Evolutionary conservation across 2,888 invertebrate species (phyloP), one percentile per base, ranked within the genome.

Genomic region (Teleogryllus oceanicus): DNA sequence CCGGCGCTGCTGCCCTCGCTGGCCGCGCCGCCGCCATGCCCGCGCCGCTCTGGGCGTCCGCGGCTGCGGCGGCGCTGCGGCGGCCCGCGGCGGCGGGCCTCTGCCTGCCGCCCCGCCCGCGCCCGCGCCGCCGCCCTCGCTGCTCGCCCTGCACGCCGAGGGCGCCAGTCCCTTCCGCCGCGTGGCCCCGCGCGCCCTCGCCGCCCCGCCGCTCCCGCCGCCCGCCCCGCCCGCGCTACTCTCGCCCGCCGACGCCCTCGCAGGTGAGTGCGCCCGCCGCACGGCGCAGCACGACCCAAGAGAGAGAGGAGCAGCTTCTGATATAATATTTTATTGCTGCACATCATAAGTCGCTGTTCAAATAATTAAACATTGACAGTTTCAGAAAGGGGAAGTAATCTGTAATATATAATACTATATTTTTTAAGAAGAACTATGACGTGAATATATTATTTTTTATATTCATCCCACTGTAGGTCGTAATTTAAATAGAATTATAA

Each of bases 131-230:
- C 21, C 78, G 11, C 50, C 21, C 50, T 74, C 74, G 13, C 16
- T 74, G 74, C 74, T 18, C 16, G 18, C 21, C 74, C 74, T 50
- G 78, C 78, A 50, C 49, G 78, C 16, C 49, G 51, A 78, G 51
- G 51, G 49, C 11, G 20, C 78, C 51, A 78, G n/a, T n/a, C 78
- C 50, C 78, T 50, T 50, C 50, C 78, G 51, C 4, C 21, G 50
- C 13, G 50, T n/a, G 20, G 50, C 13, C 50, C 78, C 18, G 50
- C 51, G 78, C 49, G 78, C 20, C 13, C 62, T n/a, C n/a, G n/a
- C 13, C n/a, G 62, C n/a, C 62, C 62, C n/a, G n/a, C 16, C 62
- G 62, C 62, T n/a, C 16, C 8, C 62, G 16, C 11, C 62, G 62
- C 62, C 62, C n/a, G 16, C n/a, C 16, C 62, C 62, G n/a, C 62